These are phyloP conservation scores for Busseola fusca DNA, from an alignment of 2,888 invertebrate species.

Conservation along the genomic window DNA sequence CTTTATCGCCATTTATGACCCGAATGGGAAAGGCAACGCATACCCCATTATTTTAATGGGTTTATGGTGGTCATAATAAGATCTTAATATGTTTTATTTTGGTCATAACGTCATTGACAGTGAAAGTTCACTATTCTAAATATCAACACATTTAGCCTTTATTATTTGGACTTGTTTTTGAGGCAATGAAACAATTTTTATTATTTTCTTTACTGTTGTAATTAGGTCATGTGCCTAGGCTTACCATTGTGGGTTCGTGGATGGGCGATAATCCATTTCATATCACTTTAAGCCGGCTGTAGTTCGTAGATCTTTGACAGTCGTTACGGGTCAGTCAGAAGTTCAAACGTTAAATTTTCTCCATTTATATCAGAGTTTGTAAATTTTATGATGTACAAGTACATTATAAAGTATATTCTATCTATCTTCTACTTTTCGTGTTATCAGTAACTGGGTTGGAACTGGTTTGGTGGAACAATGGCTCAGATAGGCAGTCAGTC, in stretches of 20 bases:
- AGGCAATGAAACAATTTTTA: background rate
- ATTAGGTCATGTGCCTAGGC: too few relatives aligned
- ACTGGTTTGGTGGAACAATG: too few relatives aligned
- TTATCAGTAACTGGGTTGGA: too few relatives aligned
- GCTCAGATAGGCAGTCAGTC: too few relatives aligned
- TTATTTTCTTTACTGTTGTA: too few relatives aligned
- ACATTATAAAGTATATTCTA: too few relatives aligned
- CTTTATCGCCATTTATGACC: conserved; percentile 11
- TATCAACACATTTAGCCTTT: background rate
- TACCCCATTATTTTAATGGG: conserved; percentile 15
- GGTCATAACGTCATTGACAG: background rate
- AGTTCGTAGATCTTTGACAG: background rate
- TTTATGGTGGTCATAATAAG: background rate
- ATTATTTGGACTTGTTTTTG: background rate
- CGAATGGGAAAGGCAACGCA: background rate
- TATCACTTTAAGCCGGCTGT: background rate
- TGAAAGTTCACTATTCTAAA: background rate
- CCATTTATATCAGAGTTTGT: background rate
- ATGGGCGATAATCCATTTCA: background rate
- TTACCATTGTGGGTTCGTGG: too few relatives aligned
- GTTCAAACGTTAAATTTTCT: background rate
- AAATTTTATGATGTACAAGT: too few relatives aligned
- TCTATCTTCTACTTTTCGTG: too few relatives aligned
- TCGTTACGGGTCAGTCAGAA: background rate
- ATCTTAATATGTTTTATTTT: background rate